phyloP scores from a whole-genome alignment of 2,888 invertebrate genomes.

The Amitus sp. region DNA sequence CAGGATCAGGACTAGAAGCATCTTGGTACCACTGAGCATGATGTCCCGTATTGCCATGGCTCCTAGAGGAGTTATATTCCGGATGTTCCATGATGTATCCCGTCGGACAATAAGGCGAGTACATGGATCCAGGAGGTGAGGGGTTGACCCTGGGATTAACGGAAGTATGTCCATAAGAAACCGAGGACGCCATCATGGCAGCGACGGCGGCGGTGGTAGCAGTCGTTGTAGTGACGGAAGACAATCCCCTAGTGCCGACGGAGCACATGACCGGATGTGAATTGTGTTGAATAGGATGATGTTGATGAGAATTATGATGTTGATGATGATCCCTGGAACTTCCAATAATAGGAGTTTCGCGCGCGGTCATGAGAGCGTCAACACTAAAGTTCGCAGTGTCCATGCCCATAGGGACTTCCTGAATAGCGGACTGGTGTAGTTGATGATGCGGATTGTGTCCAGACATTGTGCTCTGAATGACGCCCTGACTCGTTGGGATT shows the following conservation, averaged over 20 bases:
- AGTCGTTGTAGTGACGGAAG: conserved; percentile 51
- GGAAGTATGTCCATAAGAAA: conserved; percentile 55
- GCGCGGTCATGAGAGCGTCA: conserved; percentile 71
- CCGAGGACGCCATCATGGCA: conserved; percentile 61
- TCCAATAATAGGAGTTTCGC: conserved; percentile 13
- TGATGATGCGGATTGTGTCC: conserved; percentile 52
- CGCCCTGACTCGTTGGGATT: conserved; percentile 53
- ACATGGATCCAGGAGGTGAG: conserved; percentile 59
- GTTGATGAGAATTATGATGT: conserved; percentile 42
- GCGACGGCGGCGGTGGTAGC: conserved; percentile 56
- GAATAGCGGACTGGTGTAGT: conserved; percentile 52
- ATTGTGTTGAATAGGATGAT: conserved; percentile 49
- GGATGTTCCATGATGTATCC: conserved; percentile 63
- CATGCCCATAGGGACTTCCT: conserved; percentile 59
- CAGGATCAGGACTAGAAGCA: conserved; percentile 60
- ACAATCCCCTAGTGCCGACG: conserved; percentile 33
- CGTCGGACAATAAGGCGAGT: conserved; percentile 58
- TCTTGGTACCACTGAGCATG: conserved; percentile 63
- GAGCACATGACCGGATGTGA: conserved; percentile 47
- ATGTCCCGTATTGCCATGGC: conserved; percentile 43
- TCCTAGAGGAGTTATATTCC: conserved; percentile 57
- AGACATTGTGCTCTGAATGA: conserved; percentile 55
- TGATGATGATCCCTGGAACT: conserved; percentile 24
- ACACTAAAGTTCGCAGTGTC: conserved; percentile 70
- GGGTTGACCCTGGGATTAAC: conserved; percentile 54